phyloP scores from a whole-genome alignment of 2,797 vertebrate species.

The Centropyge bicolor region DNA sequence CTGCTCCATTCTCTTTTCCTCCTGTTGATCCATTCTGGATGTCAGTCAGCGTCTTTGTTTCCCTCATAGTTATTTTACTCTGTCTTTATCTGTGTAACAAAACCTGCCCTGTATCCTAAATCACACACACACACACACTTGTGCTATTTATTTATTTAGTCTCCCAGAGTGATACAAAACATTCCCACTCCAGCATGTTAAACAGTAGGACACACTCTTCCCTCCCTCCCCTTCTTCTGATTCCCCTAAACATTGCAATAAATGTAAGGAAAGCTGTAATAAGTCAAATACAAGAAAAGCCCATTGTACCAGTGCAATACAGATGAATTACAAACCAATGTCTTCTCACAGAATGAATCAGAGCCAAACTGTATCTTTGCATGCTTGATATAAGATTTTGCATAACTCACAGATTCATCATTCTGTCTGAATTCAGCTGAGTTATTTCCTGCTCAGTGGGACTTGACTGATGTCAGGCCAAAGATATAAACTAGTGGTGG shows the following conservation, averaged over 20 bases:
- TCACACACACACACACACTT: constrained; percentile 12
- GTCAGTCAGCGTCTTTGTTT: constrained; percentile 28
- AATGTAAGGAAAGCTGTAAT: constrained; percentile 10
- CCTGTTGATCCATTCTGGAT: constrained; percentile 29
- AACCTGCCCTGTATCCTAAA: constrained; percentile 12
- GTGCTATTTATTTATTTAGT: constrained; percentile 21
- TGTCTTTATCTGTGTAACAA: constrained; percentile 22
- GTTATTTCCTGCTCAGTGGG: constrained; percentile 47
- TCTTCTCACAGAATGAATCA: constrained; percentile 31
- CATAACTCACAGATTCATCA: constrained; percentile 56
- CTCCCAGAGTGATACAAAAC: constrained; percentile 23
- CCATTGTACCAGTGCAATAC: constrained; percentile 15
- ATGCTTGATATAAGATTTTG: constrained; percentile 57
- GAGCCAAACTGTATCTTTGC: constrained; percentile 29
- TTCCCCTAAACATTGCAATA: constrained; percentile 2
- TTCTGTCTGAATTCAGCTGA: constrained; percentile 31
- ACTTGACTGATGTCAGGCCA: constrained; percentile 46
- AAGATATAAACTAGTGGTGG: constrained; percentile 3
- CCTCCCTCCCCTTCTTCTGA: background rate
- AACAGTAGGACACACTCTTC: constrained; percentile 7
- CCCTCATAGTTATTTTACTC: constrained; percentile 1
- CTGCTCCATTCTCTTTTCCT: constrained; percentile 9
- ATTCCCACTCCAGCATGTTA: constrained; percentile 7
- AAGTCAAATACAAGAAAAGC: background rate
- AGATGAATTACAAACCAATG: constrained; percentile 27